Conservation (phyloP, 2,888 invertebrate genomes). For the Phania funesta region DNA sequence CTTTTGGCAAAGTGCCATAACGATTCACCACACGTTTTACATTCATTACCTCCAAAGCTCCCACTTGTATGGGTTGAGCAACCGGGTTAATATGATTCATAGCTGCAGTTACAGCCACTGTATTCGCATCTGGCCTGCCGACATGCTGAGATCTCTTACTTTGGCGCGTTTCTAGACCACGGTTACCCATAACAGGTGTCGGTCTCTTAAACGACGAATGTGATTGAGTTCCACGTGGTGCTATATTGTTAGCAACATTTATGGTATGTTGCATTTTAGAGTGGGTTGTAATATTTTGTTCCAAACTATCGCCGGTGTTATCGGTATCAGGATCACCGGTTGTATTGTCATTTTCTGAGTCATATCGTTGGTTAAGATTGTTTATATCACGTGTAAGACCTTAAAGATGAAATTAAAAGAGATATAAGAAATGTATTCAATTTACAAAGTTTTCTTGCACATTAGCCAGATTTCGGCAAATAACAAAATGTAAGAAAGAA, state of each 20-base stretch:
- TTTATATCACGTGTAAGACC: slow-evolving; percentile 80
- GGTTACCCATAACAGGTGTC: slow-evolving; percentile 83
- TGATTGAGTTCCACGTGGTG: slow-evolving; percentile 78
- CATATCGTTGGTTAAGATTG: slow-evolving; percentile 79
- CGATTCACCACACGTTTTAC: slow-evolving; percentile 96
- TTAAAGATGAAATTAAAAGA: slow-evolving; percentile 59
- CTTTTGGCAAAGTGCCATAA: slow-evolving; percentile 98
- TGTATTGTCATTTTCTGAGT: slow-evolving; percentile 82
- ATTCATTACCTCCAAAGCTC: slow-evolving; percentile 96
- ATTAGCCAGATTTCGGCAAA: neutral
- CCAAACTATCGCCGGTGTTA: slow-evolving; percentile 84
- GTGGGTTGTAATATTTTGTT: slow-evolving; percentile 73
- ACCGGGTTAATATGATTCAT: slow-evolving; percentile 54
- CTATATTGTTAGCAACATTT: slow-evolving; percentile 73
- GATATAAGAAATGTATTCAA: neutral
- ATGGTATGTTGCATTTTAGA: slow-evolving; percentile 81
- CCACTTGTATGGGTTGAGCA: slow-evolving; percentile 87
- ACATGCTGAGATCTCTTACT: slow-evolving; percentile 82
- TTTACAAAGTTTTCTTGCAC: neutral
- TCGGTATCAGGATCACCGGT: slow-evolving; percentile 86
- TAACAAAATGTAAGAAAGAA: slow-evolving; percentile 4
- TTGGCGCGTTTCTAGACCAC: slow-evolving; percentile 83
- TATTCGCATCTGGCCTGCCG: slow-evolving; percentile 50
- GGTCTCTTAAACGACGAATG: slow-evolving; percentile 82
- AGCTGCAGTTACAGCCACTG: slow-evolving; percentile 64